These are phyloP conservation scores for Chelonia mydas DNA, from an alignment of 2,797 vertebrate genomes.

Conservation along the genomic window DNA sequence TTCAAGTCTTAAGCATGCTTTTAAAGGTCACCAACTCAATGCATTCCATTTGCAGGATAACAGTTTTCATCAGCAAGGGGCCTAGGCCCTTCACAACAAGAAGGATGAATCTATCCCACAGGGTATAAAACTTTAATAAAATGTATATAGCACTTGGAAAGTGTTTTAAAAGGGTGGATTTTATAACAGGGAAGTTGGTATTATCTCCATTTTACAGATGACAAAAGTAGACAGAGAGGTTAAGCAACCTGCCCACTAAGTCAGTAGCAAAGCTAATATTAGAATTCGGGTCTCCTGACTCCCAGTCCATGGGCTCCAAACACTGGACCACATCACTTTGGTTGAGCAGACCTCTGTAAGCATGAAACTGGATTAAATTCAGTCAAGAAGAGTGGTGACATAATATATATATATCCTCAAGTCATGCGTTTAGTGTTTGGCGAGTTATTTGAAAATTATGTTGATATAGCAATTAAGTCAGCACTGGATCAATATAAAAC, in stretches of 20 bases:
- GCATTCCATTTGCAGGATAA: background rate
- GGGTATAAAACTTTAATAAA: background rate
- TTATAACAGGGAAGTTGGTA: background rate
- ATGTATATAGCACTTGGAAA: background rate
- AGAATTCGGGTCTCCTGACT: background rate
- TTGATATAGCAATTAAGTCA: background rate
- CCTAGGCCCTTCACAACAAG: background rate
- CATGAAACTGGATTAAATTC: constrained; percentile 10
- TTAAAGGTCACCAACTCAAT: background rate
- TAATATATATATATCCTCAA: background rate
- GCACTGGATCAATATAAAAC: background rate
- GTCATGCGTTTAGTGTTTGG: background rate
- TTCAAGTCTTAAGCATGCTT: background rate
- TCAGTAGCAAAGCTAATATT: background rate
- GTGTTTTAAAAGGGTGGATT: background rate
- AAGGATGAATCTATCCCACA: background rate
- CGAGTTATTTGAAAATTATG: background rate
- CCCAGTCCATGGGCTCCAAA: background rate
- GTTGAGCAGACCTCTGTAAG: background rate
- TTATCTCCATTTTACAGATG: background rate
- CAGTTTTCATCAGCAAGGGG: background rate
- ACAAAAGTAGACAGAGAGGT: background rate
- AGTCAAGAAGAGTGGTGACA: background rate
- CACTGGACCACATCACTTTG: background rate
- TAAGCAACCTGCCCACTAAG: background rate